Evolutionary conservation across 2,888 invertebrate genomes (phyloP), one percentile per base, ranked within the genome.

Genomic region (Phragmatobia fuliginosa): DNA sequence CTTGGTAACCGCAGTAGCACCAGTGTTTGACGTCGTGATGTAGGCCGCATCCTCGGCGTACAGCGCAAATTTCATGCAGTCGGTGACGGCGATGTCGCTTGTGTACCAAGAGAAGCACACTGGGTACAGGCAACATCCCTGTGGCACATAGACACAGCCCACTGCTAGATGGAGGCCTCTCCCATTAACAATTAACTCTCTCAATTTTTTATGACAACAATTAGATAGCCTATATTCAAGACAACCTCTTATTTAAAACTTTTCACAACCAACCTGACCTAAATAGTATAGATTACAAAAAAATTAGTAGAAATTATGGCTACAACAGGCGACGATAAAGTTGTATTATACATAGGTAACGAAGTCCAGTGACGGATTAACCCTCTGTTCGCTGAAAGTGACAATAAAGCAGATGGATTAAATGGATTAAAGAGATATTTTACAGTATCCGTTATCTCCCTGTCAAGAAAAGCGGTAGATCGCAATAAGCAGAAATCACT

Each of bases 151-250:
- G n/a, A n/a, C n/a, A n/a, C n/a, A n/a, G n/a, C n/a, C n/a, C n/a
- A n/a, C n/a, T n/a, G n/a, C n/a, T n/a, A n/a, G n/a, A n/a, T n/a
- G n/a, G n/a, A n/a, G n/a, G n/a, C n/a, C n/a, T n/a, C n/a, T n/a
- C n/a, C n/a, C n/a, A n/a, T n/a, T n/a, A n/a, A n/a, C n/a, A n/a
- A n/a, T n/a, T n/a, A n/a, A n/a, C n/a, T n/a, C n/a, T n/a, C n/a
- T 31, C 33, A 61, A 66, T 36, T 62, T 56, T 68, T 49, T 31
- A 62, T 60, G 70, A 45, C 21, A 21, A 45, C 21, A 45, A 45
- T 21, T 21, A 7, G 21, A 45, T 21, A 21, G 18, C 6, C 45
- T 21, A 38, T 41, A 18, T 41, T 41, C 4, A 41, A 21, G 21
- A 45, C 1, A 21, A 8, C 2, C 21, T 21, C 7, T 3, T 41